A percentile compares a stretch with the other conserved stretches of the same genome.
phyloP scores from a whole-genome alignment of 2,797 vertebrate species.

The Chloroceryle inda region DNA sequence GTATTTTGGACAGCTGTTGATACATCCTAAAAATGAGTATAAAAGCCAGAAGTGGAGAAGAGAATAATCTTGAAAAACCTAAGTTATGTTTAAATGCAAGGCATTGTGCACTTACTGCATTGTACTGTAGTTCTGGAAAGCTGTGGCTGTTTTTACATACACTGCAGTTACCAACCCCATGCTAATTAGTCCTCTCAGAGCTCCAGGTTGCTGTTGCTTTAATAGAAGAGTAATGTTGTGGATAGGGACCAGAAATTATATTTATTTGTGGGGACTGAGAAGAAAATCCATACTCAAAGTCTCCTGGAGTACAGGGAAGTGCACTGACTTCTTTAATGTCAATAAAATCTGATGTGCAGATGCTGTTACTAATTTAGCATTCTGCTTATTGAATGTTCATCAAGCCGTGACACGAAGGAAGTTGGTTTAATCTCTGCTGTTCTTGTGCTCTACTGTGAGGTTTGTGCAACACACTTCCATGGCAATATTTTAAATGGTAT shows the following conservation, averaged over 20 bases:
- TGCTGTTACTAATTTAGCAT: not conserved
- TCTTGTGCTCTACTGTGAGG: not conserved
- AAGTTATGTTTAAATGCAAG: not conserved
- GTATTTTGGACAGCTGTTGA: not conserved
- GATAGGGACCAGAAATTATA: not conserved
- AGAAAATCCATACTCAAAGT: not conserved
- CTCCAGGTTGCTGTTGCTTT: not conserved
- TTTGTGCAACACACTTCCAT: not conserved
- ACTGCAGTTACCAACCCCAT: not conserved
- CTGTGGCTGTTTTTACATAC: not conserved
- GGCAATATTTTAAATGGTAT: not conserved
- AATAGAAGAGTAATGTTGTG: not conserved
- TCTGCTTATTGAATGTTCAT: conserved; percentile 17
- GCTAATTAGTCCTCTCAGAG: not conserved
- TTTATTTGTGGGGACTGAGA: not conserved
- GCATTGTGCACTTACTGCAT: not conserved
- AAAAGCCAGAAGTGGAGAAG: not conserved
- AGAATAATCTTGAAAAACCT: not conserved
- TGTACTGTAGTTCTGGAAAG: not conserved
- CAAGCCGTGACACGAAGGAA: not conserved
- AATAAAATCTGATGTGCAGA: not conserved
- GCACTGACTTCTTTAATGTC: not conserved
- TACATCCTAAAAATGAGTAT: not conserved
- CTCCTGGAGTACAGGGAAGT: not conserved
- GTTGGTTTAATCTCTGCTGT: not conserved